phyloP scores from a whole-genome alignment of 2,888 invertebrate genomes.

The Nomada flava region DNA sequence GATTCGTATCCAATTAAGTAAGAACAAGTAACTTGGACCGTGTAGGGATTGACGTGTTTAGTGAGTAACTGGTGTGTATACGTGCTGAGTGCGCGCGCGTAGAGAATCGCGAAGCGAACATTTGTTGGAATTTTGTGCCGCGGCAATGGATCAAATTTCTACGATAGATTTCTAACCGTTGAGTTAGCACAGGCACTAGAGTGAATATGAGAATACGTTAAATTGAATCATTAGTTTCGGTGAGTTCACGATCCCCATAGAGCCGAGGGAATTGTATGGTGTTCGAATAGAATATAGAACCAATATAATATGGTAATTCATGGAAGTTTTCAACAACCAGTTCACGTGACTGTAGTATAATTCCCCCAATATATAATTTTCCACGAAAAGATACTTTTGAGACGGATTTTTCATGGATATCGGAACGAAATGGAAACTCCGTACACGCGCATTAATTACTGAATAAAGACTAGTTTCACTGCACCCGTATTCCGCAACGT shows the following conservation, averaged over 20 bases:
- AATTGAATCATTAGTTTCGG: conserved; percentile 14
- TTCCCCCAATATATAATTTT: background rate
- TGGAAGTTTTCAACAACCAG: background rate
- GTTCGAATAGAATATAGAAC: background rate
- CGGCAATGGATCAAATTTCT: conserved; percentile 8
- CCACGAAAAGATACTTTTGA: no score
- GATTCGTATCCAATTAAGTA: conserved; percentile 68
- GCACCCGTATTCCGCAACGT: background rate
- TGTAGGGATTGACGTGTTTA: conserved; percentile 35
- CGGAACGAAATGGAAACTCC: conserved; percentile 17
- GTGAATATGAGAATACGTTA: background rate
- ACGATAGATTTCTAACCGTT: conserved; percentile 26
- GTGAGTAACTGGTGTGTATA: background rate
- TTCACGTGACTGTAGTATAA: background rate
- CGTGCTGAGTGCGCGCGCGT: background rate
- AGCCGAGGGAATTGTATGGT: background rate
- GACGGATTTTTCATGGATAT: conserved; percentile 6
- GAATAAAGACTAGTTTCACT: conserved; percentile 26
- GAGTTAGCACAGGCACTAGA: background rate
- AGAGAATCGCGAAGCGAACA: background rate
- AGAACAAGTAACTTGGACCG: conserved; percentile 54
- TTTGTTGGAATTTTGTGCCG: conserved; percentile 14
- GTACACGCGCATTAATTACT: conserved; percentile 17
- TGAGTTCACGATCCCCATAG: background rate
- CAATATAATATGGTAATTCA: background rate